Base-by-base conservation (phyloP, 2,797 vertebrate genomes). In the Falco peregrinus region DNA sequence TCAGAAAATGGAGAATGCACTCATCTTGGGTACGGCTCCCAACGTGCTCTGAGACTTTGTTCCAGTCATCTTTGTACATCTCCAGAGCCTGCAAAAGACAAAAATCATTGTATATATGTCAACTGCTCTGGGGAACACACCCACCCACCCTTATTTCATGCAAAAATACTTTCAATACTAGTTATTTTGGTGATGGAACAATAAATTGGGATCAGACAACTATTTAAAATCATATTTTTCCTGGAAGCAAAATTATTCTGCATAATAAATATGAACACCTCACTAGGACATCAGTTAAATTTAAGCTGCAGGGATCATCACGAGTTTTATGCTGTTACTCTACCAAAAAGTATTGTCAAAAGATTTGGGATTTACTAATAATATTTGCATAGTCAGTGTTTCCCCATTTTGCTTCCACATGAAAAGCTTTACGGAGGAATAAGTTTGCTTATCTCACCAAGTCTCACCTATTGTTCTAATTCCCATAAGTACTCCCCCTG, bases 1-100 rank as follows among this genome's bases (percentile, higher is more conserved):
- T 97, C 94, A 99, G 97, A 90, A 99, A 99, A 93, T 99, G 99
- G 28, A 99, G 98, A 88, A 99, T 99, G 87, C 99, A 99, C 96
- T 99, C 99, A 10, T 99, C 99, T 89, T 99, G 99, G 5, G 99
- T 99, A 43, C 99, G 99, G 78, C 99, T 99, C 35, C 99, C 99
- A 2, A 99, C 98, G 1, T 99, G 99, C 98, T 99, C 99, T 0
- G 99, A 99, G 68, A 99, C 99, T 94, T 99, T 99, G 98, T 99
- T 99, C 99, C 99, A 99, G 97, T 99, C 99, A 11, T 99, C 99
- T 96, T 99, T 99, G 97, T 98, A 99, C 99, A 99, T 99, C 97
- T 99, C 99, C 95, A 99, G 97, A 3, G 99, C 99, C 99, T 99
- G 91, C 6, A 61, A 90, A 1, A 65, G 56, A 65, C 6, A 24